Conservation (phyloP, 2,797 vertebrate species). For the Anomalospiza imberbis region DNA sequence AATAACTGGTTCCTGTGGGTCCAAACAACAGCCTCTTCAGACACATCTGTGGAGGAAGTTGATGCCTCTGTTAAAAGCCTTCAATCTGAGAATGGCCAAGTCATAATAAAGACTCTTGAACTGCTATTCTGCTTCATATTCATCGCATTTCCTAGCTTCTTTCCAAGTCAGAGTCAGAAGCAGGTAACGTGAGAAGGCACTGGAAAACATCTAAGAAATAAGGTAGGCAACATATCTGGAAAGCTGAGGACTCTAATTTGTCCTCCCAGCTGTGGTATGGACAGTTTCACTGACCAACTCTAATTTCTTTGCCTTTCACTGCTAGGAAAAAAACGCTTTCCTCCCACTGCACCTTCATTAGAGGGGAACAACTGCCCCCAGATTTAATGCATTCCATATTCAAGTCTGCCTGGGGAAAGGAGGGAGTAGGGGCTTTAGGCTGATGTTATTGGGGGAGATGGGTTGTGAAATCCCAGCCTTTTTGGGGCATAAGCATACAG, state of each 20-base stretch:
- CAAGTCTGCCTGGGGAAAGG: not conserved
- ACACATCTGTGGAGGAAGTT: not conserved
- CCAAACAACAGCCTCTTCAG: not conserved
- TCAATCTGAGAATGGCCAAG: not conserved
- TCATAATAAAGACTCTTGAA: not conserved
- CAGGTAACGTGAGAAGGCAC: not conserved
- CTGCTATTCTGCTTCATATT: not conserved
- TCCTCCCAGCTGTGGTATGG: not conserved
- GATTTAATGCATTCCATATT: not conserved
- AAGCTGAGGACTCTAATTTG: not conserved
- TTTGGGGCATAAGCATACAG: constrained; percentile 49
- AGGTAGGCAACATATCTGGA: not conserved
- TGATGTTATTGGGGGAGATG: not conserved
- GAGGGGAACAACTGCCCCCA: not conserved
- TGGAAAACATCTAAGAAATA: not conserved
- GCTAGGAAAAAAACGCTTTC: not conserved
- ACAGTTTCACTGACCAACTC: not conserved
- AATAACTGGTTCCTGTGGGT: not conserved
- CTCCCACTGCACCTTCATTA: not conserved
- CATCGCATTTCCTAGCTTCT: not conserved
- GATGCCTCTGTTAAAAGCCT: not conserved
- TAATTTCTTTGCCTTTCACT: not conserved
- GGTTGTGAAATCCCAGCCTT: not conserved
- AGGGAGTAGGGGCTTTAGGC: not conserved
- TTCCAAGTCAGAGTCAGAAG: not conserved